These are phyloP conservation scores for Oscheius sp. DNA, from an alignment of 2,888 invertebrate species.

Conservation along the genomic window DNA sequence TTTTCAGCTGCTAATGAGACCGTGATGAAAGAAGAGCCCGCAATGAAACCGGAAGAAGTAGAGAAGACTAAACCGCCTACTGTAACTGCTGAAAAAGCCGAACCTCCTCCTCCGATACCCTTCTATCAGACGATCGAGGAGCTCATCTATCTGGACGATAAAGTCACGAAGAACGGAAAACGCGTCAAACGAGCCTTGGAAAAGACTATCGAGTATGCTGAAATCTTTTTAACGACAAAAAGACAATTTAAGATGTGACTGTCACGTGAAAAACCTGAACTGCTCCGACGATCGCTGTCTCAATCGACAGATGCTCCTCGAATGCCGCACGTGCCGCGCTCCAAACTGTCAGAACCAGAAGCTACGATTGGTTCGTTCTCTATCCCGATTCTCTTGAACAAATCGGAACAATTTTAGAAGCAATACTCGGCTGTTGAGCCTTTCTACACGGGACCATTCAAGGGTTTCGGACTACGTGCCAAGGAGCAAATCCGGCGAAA, in stretches of 20 bases:
- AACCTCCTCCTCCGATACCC: slow-evolving; percentile 10
- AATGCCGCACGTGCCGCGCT: slow-evolving; percentile 82
- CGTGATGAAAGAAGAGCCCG: background rate
- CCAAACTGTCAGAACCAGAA: slow-evolving; percentile 48
- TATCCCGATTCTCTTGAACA: background rate
- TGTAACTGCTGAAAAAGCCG: background rate
- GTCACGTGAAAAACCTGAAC: slow-evolving; percentile 30
- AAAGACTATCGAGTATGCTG: slow-evolving; percentile 11
- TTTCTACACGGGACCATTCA: slow-evolving; percentile 84
- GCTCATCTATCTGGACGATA: slow-evolving; percentile 38
- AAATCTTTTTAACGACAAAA: background rate
- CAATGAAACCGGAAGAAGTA: background rate
- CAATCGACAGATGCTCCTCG: slow-evolving; percentile 60
- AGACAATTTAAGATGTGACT: slow-evolving; percentile 40
- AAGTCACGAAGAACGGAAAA: slow-evolving; percentile 31
- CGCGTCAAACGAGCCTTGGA: slow-evolving; percentile 22
- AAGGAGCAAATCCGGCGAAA: slow-evolving; percentile 84
- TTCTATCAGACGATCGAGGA: slow-evolving; percentile 25
- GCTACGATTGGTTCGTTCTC: slow-evolving; percentile 10
- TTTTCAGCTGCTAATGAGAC: too few species aligned
- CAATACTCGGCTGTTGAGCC: slow-evolving; percentile 86
- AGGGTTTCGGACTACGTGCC: slow-evolving; percentile 92
- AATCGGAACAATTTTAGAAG: slow-evolving; percentile 72
- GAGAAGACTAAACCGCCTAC: too few species aligned
- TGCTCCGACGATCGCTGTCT: slow-evolving; percentile 55